Conservation (phyloP, 2,888 invertebrate genomes). For the Mesochorus sp. region DNA sequence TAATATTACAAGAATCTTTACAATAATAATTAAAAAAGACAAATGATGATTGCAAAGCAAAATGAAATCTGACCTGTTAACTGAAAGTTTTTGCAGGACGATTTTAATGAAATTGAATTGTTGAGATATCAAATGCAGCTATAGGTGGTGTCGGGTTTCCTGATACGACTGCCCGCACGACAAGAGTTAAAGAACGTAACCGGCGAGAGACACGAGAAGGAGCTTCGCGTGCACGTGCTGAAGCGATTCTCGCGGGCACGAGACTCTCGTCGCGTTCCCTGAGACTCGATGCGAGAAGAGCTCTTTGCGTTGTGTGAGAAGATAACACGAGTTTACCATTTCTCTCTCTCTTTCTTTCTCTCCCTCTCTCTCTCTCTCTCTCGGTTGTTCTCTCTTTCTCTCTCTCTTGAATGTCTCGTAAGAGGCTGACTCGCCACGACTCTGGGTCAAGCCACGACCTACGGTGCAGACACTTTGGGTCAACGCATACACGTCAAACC, state of each 20-base stretch:
- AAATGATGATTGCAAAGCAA: neutral
- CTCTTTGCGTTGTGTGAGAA: neutral
- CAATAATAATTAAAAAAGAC: neutral
- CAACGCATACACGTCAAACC: constrained; percentile 26
- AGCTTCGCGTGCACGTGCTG: constrained; percentile 72
- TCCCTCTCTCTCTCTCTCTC: constrained; percentile 10
- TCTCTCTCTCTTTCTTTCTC: constrained; percentile 4
- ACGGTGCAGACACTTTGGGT: constrained; percentile 68
- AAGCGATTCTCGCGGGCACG: constrained; percentile 12
- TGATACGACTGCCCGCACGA: constrained; percentile 72
- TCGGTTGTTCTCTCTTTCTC: constrained; percentile 48
- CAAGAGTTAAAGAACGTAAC: constrained; percentile 42
- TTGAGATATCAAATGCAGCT: neutral
- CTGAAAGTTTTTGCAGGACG: neutral
- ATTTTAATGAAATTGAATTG: constrained; percentile 11
- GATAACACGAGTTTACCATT: neutral
- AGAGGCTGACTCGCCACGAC: constrained; percentile 56
- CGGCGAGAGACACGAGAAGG: constrained; percentile 63
- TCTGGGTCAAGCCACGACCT: constrained; percentile 78
- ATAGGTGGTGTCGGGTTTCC: constrained; percentile 69
- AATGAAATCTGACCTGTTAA: constrained; percentile 8
- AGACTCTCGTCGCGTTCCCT: neutral
- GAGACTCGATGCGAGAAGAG: neutral
- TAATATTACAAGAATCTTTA: neutral
- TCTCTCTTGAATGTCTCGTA: constrained; percentile 47